Base-by-base conservation (phyloP, 2,888 invertebrate genomes). In the Erebia epiphron region DNA sequence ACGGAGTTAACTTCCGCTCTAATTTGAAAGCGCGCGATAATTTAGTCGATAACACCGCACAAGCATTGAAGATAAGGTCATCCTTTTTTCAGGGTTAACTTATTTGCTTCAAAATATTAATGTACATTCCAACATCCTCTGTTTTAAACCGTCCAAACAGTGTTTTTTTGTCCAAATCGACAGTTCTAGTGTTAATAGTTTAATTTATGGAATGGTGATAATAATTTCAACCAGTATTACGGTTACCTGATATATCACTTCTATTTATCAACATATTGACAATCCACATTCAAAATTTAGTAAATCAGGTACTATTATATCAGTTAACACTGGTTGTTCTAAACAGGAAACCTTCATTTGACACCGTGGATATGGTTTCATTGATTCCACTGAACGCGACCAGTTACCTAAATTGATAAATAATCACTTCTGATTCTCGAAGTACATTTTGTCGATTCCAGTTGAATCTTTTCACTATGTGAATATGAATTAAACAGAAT, bases 31-130 rank as follows among this genome's bases (percentile, higher is more conserved):
- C 43, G 21, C 41, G 56, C 43, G 65, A 62, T 49, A 61, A 56
- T 63, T 72, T 52, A 62, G 60, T 56, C 49, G 52, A 65, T 65
- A 67, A 49, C 63, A 70, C 70, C 58, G 63, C 58, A 58, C 46
- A 49, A 66, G 62, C 52, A 67, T 50, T 16, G 9, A 41, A 41
- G 18, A 65, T 26, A 52, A 49, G 56, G 13, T 13, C 21, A 5
- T 57, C 2, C 1, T 13, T 57, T 26, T 26, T 26, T 21, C 26
- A 57, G 56, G 21, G 21, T 57, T 46, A 11, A 26, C 26, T 26
- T 57, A 13, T 56, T 56, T 11, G 7, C 21, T 21, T 21, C 21
- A n/a, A 56, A 21, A 16, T 21, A 18, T 21, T 2, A 26, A 26
- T 3, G 26, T 26, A 3, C 26, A 26, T 26, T 26, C 3, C 35